Evolutionary conservation across 2,113 vertebrate species (phyloP), one percentile per base, ranked within the genome.

Genomic region (Phocoena phocoena): DNA sequence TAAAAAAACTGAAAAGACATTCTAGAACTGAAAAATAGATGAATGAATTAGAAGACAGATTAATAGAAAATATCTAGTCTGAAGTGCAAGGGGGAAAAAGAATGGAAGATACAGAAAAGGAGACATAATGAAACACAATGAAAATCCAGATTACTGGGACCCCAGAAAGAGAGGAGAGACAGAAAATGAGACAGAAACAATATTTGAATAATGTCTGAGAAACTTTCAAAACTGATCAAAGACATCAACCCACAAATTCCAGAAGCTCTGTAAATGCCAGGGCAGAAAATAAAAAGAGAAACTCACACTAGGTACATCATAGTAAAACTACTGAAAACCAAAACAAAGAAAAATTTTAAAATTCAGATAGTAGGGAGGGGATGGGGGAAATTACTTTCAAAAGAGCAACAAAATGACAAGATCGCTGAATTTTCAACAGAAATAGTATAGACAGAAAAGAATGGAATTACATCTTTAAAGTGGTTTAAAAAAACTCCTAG

Each of bases 211-310:
- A 92, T 26, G 8, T 87, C 68, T 93, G 74, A 93, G 62, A 93
- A 90, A 90, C 70, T 86, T 83, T 36, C 38, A 77, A 86, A 93
- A 93, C 14, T 36, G 53, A 93, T 90, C 53, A 67, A 85, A 96
- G 68, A 63, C 28, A 26, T 23, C 17, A 55, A 77, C 76, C 31
- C 20, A 90, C 28, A 80, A 93, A 62, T 73, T 95, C 65, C 84
- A 44, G 2, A 87, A 41, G 8, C 55, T 90, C 80, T 92, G 28
- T 86, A 44, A 87, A 80, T 7, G 8, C 25, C 65, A 83, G n/a
- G 28, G 38, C 79, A 38, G 36, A 70, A 84, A 88, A 88, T 18
- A 73, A 88, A 18, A 76, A 81, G 90, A 86, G 31, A 90, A 88
- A 55, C 33, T 20, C 65, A 53, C 38, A 26, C 2, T 55, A 84